Evolutionary conservation across 2,113 vertebrate genomes (phyloP).

Genomic region (Tursiops truncatus): DNA sequence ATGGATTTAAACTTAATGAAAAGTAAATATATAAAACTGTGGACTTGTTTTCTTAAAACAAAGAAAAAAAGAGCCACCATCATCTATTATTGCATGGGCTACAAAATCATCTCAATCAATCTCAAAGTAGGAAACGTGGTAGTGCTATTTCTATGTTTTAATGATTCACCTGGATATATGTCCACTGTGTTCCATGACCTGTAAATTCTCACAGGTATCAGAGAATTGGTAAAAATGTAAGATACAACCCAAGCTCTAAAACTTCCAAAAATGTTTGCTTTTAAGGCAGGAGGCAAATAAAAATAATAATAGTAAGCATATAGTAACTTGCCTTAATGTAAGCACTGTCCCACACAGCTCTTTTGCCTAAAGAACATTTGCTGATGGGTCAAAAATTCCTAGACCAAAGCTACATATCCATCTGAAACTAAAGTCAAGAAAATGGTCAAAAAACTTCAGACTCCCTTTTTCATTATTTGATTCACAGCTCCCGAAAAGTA

Average conservation of each 20-base stretch:
- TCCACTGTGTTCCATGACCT: background rate
- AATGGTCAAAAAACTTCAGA: background rate
- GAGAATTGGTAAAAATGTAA: background rate
- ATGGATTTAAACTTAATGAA: too few relatives aligned
- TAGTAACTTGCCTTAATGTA: background rate
- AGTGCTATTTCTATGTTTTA: background rate
- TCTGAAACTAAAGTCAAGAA: background rate
- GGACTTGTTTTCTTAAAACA: too few relatives aligned
- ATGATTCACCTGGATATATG: background rate
- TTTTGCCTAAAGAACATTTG: background rate
- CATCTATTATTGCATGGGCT: background rate
- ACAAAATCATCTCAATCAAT: background rate
- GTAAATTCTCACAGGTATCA: background rate
- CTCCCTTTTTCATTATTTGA: background rate
- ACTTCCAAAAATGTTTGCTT: background rate
- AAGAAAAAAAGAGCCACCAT: background rate
- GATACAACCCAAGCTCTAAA: background rate
- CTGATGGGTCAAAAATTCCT: background rate
- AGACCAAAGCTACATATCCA: background rate
- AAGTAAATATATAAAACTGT: too few relatives aligned
- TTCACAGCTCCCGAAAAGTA: background rate
- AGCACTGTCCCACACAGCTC: background rate
- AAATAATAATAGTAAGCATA: background rate
- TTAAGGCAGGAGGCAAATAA: background rate
- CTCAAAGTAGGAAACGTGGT: background rate